These are phyloP conservation scores for Octopus sinensis DNA, from an alignment of 1,140 invertebrate genomes.

Conservation along the genomic window DNA sequence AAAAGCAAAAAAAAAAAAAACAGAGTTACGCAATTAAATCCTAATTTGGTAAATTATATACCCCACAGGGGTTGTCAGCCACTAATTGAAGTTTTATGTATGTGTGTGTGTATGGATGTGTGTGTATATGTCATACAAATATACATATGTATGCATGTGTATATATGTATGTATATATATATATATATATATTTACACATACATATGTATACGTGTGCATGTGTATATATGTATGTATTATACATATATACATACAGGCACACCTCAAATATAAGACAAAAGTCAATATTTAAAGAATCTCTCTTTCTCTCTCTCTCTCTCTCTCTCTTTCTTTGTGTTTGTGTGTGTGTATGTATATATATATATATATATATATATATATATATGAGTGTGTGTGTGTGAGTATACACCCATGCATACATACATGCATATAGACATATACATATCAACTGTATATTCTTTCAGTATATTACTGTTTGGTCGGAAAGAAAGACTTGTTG, in stretches of 20 bases:
- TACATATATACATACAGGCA: no score
- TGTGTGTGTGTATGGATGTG: neutral
- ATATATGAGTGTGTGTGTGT: neutral
- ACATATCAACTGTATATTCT: neutral
- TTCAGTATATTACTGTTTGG: no score
- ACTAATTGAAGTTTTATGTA: neutral
- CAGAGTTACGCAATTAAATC: no score
- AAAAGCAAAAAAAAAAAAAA: no score
- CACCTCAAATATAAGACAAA: no score
- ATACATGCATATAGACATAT: neutral
- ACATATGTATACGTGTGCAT: neutral
- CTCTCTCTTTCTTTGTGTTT: no score
- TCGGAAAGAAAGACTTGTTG: no score
- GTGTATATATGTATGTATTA: neutral
- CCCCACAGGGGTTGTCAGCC: no score
- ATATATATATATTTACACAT: neutral
- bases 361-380: neutral
- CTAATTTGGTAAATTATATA: no score
- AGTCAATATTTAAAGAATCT: no score
- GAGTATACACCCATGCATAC: neutral
- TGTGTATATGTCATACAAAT: neutral
- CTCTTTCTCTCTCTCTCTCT: no score
- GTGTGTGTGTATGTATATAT: neutral
- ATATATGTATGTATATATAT: neutral
- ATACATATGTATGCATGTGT: neutral